A percentile compares a stretch with the other conserved stretches of the same genome.
Conservation (phyloP, 1,140 invertebrate genomes). For the Ceratina australensis region DNA sequence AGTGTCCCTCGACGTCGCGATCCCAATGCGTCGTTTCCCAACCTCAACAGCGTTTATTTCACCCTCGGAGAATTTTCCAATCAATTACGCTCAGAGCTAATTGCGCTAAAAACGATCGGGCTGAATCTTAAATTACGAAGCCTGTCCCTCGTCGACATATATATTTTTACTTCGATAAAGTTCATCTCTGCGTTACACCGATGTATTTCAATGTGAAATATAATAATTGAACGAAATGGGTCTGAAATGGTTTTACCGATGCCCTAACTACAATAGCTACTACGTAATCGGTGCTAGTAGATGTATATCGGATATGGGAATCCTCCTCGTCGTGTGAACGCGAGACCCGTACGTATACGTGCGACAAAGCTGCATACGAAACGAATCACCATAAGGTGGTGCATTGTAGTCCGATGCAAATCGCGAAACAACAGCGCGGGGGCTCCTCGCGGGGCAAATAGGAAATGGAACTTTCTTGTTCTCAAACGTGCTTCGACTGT, state of each 20-base stretch:
- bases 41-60: too few species aligned
- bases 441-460: slow-evolving; percentile 23
- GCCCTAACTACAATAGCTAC: too few species aligned
- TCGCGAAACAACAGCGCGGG: slow-evolving; percentile 36
- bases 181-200: too few species aligned
- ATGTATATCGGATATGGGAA: slow-evolving; percentile 71
- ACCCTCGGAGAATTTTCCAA: too few species aligned
- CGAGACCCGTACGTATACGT: slow-evolving; percentile 47
- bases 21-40: slow-evolving; percentile 62
- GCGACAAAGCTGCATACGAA: slow-evolving; percentile 39
- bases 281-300: slow-evolving; percentile 39
- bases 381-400: slow-evolving; percentile 30
- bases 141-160: too few species aligned
- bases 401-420: slow-evolving; percentile 52
- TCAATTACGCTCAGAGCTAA: too few species aligned
- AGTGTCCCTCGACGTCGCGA: slow-evolving; percentile 72
- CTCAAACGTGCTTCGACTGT: slow-evolving; percentile 29
- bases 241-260: too few species aligned
- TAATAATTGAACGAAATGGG: too few species aligned
- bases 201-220: too few species aligned
- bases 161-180: too few species aligned
- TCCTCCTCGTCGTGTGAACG: slow-evolving; percentile 66
- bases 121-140: too few species aligned
- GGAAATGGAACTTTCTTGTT: slow-evolving; percentile 52
- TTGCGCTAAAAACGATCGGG: too few species aligned